Percentiles rank a stretch among this genome's conserved stretches.
phyloP scores from a whole-genome alignment of 2,888 invertebrate species.

The Agriopis leucophaearia region DNA sequence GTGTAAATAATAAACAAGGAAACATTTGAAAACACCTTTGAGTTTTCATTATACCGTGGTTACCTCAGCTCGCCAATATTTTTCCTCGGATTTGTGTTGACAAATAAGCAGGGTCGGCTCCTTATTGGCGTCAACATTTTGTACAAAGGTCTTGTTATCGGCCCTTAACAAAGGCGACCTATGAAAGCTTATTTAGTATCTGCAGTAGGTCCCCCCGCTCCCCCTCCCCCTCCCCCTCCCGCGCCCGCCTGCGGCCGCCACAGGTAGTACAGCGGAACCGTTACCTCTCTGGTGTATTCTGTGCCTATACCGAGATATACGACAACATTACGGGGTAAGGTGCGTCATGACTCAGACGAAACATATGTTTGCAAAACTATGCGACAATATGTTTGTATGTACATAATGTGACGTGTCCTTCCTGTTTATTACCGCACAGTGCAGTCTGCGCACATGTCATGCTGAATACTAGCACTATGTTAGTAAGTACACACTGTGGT shows the following conservation, averaged over 20 bases:
- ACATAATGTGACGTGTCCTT: no score
- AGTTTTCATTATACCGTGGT: slow-evolving; percentile 17
- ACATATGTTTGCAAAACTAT: no score
- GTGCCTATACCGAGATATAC: no score
- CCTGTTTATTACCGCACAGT: no score
- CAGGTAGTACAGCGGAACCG: no score
- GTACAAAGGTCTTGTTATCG: slow-evolving; percentile 38
- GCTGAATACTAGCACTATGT: no score
- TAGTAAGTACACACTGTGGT: no score
- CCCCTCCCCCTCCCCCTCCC: neutral
- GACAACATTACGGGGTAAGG: no score
- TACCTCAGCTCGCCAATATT: slow-evolving; percentile 15
- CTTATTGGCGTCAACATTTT: slow-evolving; percentile 35
- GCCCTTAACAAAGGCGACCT: slow-evolving; percentile 32
- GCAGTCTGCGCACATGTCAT: no score
- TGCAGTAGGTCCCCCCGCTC: neutral
- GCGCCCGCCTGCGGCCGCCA: neutral
- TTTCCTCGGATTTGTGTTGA: slow-evolving; percentile 26
- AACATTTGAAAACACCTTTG: slow-evolving; percentile 4
- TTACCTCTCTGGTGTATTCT: no score
- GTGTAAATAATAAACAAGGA: slow-evolving; percentile 16
- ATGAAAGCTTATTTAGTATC: slow-evolving; percentile 37
- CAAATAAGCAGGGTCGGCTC: slow-evolving; percentile 25
- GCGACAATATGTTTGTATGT: no score
- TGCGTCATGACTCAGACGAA: no score